Evolutionary conservation across 1,140 invertebrate species (phyloP).

Genomic region (Drosophila melanica): DNA sequence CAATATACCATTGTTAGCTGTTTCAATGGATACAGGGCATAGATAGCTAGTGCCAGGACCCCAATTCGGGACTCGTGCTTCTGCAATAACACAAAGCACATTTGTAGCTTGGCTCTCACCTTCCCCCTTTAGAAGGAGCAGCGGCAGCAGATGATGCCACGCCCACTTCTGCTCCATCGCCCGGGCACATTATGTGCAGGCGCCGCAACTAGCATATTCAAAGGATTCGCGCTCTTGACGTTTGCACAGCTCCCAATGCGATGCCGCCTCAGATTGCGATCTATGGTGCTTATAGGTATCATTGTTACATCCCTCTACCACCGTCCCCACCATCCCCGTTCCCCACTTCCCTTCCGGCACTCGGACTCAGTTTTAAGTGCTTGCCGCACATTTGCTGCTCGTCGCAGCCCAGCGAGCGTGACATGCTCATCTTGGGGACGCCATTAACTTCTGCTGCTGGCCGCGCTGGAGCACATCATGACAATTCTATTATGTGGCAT

Average conservation of each 20-base stretch:
- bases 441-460: constrained; percentile 60
- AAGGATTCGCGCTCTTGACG: constrained; percentile 13
- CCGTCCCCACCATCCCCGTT: neutral
- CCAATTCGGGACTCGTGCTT: neutral
- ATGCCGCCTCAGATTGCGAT: constrained; percentile 22
- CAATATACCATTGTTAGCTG: too few species aligned
- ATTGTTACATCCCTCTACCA: neutral
- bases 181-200: constrained; percentile 38
- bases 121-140: neutral
- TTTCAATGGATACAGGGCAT: too few species aligned
- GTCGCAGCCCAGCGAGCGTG: constrained; percentile 79
- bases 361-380: constrained; percentile 52
- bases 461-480: constrained; percentile 54
- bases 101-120: too few species aligned
- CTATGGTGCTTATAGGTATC: constrained; percentile 26
- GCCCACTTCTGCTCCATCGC: constrained; percentile 9
- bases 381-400: constrained; percentile 72
- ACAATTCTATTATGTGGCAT: constrained; percentile 52
- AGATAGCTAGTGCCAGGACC: neutral
- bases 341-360: neutral
- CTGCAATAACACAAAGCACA: constrained; percentile 10
- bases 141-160: constrained; percentile 7
- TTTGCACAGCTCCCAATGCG: constrained; percentile 1
- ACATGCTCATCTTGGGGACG: constrained; percentile 74
- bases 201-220: constrained; percentile 27